Evolutionary conservation across 2,888 invertebrate species (phyloP).

Genomic region (Cheilosia soror): DNA sequence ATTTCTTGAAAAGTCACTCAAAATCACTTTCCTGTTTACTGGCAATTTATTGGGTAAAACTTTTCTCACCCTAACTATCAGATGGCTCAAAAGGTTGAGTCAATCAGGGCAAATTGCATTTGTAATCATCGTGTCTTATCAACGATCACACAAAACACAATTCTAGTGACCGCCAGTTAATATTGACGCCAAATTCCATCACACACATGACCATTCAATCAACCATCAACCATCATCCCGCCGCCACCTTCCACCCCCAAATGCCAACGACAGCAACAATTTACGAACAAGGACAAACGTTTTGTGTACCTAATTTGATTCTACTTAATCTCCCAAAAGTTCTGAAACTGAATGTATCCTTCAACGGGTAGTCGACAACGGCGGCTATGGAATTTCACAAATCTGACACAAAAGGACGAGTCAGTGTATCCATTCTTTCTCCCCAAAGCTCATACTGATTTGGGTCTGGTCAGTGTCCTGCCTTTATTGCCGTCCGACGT

Average conservation of each 20-base stretch:
- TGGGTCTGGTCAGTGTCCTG: background rate
- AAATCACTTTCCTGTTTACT: background rate
- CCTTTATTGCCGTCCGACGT: constrained; percentile 44
- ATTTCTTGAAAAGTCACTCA: background rate
- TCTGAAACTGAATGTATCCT: constrained; percentile 62
- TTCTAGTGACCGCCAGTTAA: constrained; percentile 31
- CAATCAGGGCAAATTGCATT: constrained; percentile 70
- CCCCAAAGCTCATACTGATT: background rate
- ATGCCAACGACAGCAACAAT: constrained; percentile 40
- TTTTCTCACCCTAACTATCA: background rate
- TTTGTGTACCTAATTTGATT: constrained; percentile 73
- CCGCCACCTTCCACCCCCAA: background rate
- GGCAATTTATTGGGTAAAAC: constrained; percentile 40
- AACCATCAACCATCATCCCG: background rate
- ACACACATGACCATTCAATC: constrained; percentile 56
- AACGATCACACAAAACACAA: constrained; percentile 60
- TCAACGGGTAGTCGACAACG: constrained; percentile 18
- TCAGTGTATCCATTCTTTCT: constrained; percentile 12
- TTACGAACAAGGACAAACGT: constrained; percentile 67
- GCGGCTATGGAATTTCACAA: constrained; percentile 58
- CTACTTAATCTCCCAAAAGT: constrained; percentile 71
- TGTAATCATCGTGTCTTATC: constrained; percentile 62
- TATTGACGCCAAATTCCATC: constrained; percentile 53
- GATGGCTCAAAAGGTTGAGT: constrained; percentile 49
- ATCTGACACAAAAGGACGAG: constrained; percentile 65